Evolutionary conservation across 2,888 invertebrate genomes (phyloP), one percentile per base, ranked within the genome.

Genomic region (Arctia plantaginis): DNA sequence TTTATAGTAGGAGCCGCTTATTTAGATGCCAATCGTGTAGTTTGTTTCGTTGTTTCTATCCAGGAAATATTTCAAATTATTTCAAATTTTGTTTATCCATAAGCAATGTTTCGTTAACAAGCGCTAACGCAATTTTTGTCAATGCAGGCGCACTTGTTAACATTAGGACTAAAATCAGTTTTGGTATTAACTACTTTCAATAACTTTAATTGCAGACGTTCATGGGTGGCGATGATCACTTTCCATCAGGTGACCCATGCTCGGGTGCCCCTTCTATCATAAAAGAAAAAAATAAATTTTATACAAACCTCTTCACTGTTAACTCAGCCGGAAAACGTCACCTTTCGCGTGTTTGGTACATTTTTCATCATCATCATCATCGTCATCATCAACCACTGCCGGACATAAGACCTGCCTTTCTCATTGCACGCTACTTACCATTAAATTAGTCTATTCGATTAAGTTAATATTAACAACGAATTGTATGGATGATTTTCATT

Each of bases 1-100:
- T 76, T 83, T 81, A 82, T 82, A 79, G 75, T 77, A 64, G 71
- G 66, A 76, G 44, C 47, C 67, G 15, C 47, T 64, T 64, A 55
- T 71, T 76, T 73, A 66, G 73, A 81, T 75, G 68, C 62, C 30
- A 41, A 47, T 64, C 51, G 30, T 68, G 67, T 74, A 67, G 47
- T 74, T 71, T 71, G 67, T 71, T 71, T 66, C 66, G 41, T 33
- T 66, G 18, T 27, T 59, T 59, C 10, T 35, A n/a, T 2, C 12
- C 47, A 18, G 51, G 35, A 27, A 69, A 55, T 59, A 55, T 59
- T 69, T 51, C 13, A 55, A 55, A 55, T 55, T n/a, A n/a, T n/a
- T 23, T 7, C 10, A n/a, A 23, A 55, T 10, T 55, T n/a, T 55
- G 12, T 55, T 55, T n/a, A 55, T 12, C n/a, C 20, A 23, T 55